These are phyloP conservation scores for Xanthorhoe designata DNA, from an alignment of 2,888 invertebrate genomes.

Conservation along the genomic window DNA sequence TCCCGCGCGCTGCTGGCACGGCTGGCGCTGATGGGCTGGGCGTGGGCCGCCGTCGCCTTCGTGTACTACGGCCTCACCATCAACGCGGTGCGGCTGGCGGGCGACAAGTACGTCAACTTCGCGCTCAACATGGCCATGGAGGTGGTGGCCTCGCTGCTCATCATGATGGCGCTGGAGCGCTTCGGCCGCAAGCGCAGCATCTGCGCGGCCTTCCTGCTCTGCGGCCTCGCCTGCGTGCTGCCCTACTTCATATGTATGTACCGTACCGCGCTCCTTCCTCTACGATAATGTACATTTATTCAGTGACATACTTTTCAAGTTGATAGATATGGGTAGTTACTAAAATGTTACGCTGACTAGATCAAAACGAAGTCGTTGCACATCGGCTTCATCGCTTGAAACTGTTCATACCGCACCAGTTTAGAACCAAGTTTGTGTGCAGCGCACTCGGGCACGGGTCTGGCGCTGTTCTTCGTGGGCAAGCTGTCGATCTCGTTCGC, in stretches of 20 bases:
- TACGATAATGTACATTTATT: no score
- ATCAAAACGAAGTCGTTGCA: no score
- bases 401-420: no score
- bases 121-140: conserved; percentile 80
- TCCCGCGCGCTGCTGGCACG: conserved; percentile 66
- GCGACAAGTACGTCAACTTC: conserved; percentile 91
- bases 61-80: conserved; percentile 93
- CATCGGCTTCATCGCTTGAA: no score
- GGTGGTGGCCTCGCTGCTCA: conserved; percentile 74
- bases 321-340: no score
- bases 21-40: conserved; percentile 72
- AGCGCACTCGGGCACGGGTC: conserved; percentile 60
- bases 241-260: conserved; percentile 67
- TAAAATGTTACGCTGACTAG: no score
- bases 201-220: conserved; percentile 66
- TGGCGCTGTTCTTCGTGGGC: conserved; percentile 85
- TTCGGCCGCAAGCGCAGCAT: conserved; percentile 73
- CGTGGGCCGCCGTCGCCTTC: conserved; percentile 91
- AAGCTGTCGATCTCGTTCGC: conserved; percentile 88
- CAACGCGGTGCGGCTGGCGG: conserved; percentile 89
- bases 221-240: conserved; percentile 68
- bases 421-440: no score
- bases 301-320: no score
- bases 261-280: not conserved
- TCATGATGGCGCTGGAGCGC: conserved; percentile 77